A percentile compares a stretch with the other conserved stretches of the same genome.
Evolutionary conservation across 2,113 vertebrate species (phyloP).

Genomic region (Gambusia affinis): DNA sequence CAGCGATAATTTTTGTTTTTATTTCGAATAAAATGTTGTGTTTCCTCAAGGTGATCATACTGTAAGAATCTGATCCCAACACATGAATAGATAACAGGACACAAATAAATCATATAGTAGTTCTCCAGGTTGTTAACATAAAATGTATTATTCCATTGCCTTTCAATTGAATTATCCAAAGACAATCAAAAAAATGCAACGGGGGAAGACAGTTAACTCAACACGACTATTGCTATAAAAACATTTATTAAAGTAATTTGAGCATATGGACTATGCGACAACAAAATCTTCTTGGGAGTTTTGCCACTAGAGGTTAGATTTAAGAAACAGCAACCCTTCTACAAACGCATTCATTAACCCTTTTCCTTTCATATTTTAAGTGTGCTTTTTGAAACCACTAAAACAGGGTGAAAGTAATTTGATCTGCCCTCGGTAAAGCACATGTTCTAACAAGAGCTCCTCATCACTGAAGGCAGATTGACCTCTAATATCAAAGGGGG

Average conservation of each 20-base stretch:
- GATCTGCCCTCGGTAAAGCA: conserved; percentile 70
- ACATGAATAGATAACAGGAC: not conserved
- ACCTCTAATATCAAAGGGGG: conserved; percentile 69
- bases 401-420: conserved; percentile 66
- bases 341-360: conserved; percentile 62
- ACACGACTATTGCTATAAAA: not conserved
- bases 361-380: conserved; percentile 63
- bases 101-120: not conserved
- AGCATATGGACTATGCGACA: conserved; percentile 3
- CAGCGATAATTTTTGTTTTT: not conserved
- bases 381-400: conserved; percentile 64
- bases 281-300: conserved; percentile 9
- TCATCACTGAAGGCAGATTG: conserved; percentile 70
- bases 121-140: not conserved
- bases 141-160: not conserved
- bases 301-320: conserved; percentile 37
- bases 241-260: conserved; percentile 22
- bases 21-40: not conserved
- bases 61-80: not conserved
- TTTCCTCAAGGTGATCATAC: not conserved
- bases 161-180: not conserved
- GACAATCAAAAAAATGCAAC: not conserved
- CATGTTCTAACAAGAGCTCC: conserved; percentile 60
- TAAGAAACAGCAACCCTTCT: conserved; percentile 49
- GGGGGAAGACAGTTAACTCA: not conserved